Percentiles rank a stretch among this genome's conserved stretches.
Conservation (phyloP, 1,140 invertebrate genomes). For the Zaprionus nigranus region DNA sequence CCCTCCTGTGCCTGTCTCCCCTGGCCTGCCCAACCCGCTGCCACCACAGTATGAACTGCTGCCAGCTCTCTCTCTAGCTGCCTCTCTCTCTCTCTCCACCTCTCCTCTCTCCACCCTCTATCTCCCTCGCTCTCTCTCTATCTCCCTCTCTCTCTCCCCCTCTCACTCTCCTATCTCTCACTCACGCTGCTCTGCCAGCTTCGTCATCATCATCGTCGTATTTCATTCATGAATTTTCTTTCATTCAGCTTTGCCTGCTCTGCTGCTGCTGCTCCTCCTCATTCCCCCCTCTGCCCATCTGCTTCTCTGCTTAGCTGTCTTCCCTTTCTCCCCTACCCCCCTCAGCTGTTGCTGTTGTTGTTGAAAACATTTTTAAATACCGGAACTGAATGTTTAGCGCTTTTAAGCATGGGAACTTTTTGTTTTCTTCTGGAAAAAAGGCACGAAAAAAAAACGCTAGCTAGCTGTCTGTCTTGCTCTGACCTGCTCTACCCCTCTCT, state of each 20-base stretch:
- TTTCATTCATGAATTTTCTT: constrained; percentile 83
- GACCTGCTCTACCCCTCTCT: neutral
- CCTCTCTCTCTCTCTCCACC: neutral
- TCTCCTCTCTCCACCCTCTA: neutral
- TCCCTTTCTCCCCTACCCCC: constrained; percentile 12
- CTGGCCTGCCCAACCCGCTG: neutral
- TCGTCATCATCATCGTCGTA: constrained; percentile 68
- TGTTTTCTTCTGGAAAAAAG: constrained; percentile 59
- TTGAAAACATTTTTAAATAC: constrained; percentile 82
- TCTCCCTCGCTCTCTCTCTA: constrained; percentile 1
- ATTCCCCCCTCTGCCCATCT: neutral
- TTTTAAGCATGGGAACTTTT: constrained; percentile 83
- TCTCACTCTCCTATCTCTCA: constrained; percentile 23
- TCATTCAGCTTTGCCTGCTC: constrained; percentile 67
- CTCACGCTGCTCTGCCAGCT: constrained; percentile 33
- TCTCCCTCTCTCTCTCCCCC: constrained; percentile 23
- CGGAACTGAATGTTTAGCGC: constrained; percentile 83
- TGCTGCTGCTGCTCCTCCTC: neutral
- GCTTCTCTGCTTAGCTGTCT: constrained; percentile 5
- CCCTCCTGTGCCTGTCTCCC: constrained; percentile 5
- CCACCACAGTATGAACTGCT: neutral
- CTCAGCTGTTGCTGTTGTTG: constrained; percentile 56
- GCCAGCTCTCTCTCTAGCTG: neutral
- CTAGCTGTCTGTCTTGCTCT: constrained; percentile 6
- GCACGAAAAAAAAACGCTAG: constrained; percentile 32